Base-by-base conservation (phyloP, 2,797 vertebrate genomes). In the Microtus agrestis region DNA sequence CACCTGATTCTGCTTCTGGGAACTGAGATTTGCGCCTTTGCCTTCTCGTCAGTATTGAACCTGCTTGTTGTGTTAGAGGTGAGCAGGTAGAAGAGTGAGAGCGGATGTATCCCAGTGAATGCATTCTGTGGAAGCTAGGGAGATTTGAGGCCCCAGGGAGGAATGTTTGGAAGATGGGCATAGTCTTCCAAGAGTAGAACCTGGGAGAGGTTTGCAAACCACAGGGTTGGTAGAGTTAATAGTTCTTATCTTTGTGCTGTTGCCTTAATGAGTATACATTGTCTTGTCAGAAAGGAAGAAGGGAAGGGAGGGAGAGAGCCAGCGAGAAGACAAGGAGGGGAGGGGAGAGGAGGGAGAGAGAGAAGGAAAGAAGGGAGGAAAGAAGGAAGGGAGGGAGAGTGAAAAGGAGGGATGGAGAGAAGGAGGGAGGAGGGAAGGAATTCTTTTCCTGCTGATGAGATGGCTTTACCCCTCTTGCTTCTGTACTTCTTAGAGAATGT, bases 401-500 rank as follows among this genome's bases (percentile, higher is more conserved):
- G 25, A 13, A n/a, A 43, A 4, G 13, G 27, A 29, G 1, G 23
- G n/a, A 14, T 11, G 80, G 12, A 11, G 7, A 6, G 23, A 27
- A 21, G n/a, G 21, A 56, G 0, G 48, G 15, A n/a, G 9, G 54
- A 15, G 11, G 59, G 37, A 46, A 14, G 10, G 8, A 43, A 51
- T 61, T 91, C n/a, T 93, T 87, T 74, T 73, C 23, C 48, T 76
- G n/a, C 25, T 74, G 56, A 88, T 90, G 80, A 93, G 85, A 69
- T 87, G 82, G 10, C 69, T 92, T 93, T 19, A 77, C 29, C 12
- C 74, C 88, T 88, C 34, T 25, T 27, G 5, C 65, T 40, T 78
- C 65, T 76, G 37, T 87, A 37, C 67, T 86, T 56, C 46, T 74
- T 92, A 51, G 74, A 91, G 51, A 48, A 34, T 63, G 6, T 65